Evolutionary conservation across 2,797 vertebrate species (phyloP).

Genomic region (Margarornis squamiger): DNA sequence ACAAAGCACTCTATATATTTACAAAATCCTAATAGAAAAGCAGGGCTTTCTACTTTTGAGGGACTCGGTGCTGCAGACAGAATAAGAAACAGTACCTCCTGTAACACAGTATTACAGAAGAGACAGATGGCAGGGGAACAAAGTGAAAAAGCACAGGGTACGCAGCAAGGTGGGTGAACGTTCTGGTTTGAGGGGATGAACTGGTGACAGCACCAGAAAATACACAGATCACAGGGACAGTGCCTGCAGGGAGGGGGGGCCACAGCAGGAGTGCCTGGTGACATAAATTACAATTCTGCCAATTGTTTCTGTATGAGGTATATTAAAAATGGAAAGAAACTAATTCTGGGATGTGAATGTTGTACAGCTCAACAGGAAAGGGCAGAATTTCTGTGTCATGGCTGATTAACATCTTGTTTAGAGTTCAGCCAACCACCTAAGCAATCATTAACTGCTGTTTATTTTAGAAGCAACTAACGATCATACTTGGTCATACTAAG

Average conservation of each 20-base stretch:
- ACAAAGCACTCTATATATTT: background rate
- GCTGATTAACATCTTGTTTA: background rate
- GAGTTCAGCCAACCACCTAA: background rate
- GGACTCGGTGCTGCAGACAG: background rate
- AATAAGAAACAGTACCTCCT: background rate
- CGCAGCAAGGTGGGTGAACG: background rate
- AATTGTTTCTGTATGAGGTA: background rate
- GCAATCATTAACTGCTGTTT: background rate
- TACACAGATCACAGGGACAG: background rate
- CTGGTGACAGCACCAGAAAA: background rate
- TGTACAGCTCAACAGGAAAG: background rate
- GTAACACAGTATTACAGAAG: background rate
- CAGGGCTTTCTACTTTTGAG: background rate
- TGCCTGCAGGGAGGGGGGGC: background rate
- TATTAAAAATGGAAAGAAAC: background rate
- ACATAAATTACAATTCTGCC: background rate
- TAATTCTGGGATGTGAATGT: background rate
- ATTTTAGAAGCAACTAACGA: background rate
- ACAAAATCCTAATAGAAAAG: background rate
- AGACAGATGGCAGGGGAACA: background rate
- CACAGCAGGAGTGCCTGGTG: background rate
- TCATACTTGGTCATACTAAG: background rate
- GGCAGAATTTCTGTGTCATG: background rate
- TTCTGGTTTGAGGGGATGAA: background rate
- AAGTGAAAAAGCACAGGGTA: background rate